Percentiles rank a stretch among this genome's conserved stretches.
These are phyloP conservation scores for Paelopatides confundens DNA, from an alignment of 53 echinoderm and acorn worm genomes.

Conservation along the genomic window DNA sequence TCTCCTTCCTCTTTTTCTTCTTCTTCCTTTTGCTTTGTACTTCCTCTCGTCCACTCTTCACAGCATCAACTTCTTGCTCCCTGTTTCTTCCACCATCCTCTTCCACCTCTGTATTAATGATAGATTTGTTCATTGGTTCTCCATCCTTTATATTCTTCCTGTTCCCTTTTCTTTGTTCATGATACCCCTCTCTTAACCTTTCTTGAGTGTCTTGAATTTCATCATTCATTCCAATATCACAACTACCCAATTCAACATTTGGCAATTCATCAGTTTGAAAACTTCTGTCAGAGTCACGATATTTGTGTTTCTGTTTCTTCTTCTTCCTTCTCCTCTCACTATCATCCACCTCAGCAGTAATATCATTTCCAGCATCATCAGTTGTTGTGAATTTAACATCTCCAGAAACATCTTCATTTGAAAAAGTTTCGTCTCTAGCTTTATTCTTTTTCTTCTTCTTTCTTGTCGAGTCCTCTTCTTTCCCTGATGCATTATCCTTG, in stretches of 20 bases:
- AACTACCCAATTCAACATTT: too few species aligned
- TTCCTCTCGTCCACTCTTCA: background rate
- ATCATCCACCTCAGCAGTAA: background rate
- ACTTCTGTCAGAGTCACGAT: too few species aligned
- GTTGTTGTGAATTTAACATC: background rate
- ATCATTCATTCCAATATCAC: too few species aligned
- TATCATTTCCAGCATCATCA: background rate
- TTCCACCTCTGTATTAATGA: background rate
- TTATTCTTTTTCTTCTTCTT: slow-evolving; percentile 41
- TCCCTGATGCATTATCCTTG: background rate
- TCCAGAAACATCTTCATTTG: background rate
- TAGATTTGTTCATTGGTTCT: background rate
- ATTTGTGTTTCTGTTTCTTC: background rate
- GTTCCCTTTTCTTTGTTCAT: slow-evolving; percentile 12
- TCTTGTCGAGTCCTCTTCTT: background rate
- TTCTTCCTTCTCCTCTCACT: background rate
- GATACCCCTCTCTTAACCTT: background rate
- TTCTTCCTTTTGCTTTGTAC: background rate
- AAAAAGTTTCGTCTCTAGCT: background rate
- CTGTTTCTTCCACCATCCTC: background rate
- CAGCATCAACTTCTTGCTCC: background rate
- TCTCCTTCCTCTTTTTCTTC: background rate
- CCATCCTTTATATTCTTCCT: background rate
- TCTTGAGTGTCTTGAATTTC: background rate
- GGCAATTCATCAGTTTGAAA: background rate